These are phyloP conservation scores for Leucosticte australis DNA, from an alignment of 2,113 vertebrate species.

Conservation along the genomic window DNA sequence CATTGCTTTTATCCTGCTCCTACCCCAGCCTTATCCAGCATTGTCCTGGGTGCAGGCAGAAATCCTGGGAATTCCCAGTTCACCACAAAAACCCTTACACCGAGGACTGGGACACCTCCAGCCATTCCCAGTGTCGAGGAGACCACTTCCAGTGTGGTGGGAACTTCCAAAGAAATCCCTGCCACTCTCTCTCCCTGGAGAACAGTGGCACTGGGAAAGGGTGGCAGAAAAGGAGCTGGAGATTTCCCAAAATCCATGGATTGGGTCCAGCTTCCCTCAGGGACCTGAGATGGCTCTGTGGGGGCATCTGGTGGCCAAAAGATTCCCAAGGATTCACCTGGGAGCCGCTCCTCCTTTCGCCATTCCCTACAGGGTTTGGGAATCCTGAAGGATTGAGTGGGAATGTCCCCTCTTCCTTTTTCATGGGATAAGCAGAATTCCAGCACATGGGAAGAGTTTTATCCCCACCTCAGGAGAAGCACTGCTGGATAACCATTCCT, in stretches of 20 bases:
- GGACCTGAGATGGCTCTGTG: not conserved
- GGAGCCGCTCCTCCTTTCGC: fast-evolving
- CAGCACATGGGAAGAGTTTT: not conserved
- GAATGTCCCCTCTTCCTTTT: not conserved
- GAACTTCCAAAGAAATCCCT: not conserved
- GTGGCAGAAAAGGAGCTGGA: not conserved
- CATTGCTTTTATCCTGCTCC: not conserved
- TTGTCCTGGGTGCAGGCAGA: fast-evolving
- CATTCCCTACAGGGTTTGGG: not conserved
- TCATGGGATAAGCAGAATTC: not conserved
- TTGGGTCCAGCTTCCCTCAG: not conserved
- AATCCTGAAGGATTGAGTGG: not conserved
- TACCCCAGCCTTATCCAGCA: not conserved
- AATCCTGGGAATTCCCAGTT: not conserved
- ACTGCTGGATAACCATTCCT: not conserved
- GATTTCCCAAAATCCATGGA: not conserved
- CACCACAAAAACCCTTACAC: not conserved
- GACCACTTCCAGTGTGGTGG: fast-evolving
- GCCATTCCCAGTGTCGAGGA: not conserved
- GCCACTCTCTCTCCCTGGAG: not conserved
- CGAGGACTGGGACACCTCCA: not conserved
- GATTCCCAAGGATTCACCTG: not conserved
- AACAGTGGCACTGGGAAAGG: not conserved
- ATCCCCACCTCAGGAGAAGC: not conserved
- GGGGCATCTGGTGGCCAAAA: not conserved